These are phyloP conservation scores for Anhinga anhinga DNA, from an alignment of 2,113 vertebrate genomes.

Conservation along the genomic window DNA sequence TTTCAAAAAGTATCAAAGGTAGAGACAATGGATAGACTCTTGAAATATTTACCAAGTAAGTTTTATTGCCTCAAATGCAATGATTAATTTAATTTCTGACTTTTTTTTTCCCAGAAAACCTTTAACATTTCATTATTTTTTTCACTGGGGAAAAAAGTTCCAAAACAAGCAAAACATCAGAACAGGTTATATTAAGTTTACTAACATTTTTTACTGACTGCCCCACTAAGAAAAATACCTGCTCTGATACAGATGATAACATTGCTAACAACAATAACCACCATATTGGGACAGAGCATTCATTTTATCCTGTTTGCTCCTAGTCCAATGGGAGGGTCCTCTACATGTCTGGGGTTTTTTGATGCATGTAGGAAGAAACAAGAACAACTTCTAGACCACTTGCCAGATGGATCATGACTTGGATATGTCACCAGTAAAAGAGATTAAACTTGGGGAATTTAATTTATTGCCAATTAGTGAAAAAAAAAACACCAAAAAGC, in stretches of 20 bases:
- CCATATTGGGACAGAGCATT: not conserved
- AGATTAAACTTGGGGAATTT: not conserved
- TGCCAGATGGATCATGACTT: not conserved
- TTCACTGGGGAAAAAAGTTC: not conserved
- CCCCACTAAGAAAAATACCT: not conserved
- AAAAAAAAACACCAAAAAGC: not conserved
- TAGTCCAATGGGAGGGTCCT: accelerated
- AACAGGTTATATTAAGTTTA: not conserved
- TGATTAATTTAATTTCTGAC: not conserved
- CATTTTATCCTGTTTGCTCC: not conserved
- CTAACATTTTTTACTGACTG: not conserved
- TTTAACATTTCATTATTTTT: not conserved
- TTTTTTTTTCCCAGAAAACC: not conserved
- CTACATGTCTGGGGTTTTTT: not conserved
- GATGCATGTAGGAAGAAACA: not conserved
- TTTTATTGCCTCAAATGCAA: not conserved
- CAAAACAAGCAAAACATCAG: not conserved
- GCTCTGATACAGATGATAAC: not conserved
- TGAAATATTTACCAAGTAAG: not conserved
- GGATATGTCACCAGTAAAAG: accelerated
- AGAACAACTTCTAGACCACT: not conserved
- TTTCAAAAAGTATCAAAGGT: not conserved
- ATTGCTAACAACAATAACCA: not conserved
- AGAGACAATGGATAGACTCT: not conserved
- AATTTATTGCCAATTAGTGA: not conserved